These are phyloP conservation scores for Cephus rjabovi DNA, from an alignment of 2,888 invertebrate genomes.

Conservation along the genomic window DNA sequence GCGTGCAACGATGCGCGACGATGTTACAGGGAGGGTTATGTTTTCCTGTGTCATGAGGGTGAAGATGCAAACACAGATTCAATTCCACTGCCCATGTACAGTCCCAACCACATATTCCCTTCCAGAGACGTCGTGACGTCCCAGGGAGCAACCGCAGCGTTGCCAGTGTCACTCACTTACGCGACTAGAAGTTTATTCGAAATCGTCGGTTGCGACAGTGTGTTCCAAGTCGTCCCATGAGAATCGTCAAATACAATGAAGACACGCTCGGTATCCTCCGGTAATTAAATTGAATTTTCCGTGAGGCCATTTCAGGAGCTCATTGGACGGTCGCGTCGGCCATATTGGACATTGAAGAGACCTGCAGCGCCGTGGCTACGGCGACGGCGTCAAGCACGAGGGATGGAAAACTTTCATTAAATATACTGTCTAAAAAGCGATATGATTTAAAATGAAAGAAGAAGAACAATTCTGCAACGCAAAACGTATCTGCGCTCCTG, in stretches of 20 bases:
- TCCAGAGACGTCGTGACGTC: not conserved
- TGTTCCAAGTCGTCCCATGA: not conserved
- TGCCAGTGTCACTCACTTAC: conserved; percentile 12
- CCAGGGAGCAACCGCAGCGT: conserved; percentile 11
- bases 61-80: conserved; percentile 51
- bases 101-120: not conserved
- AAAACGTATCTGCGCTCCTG: conserved; percentile 37
- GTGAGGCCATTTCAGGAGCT: not conserved
- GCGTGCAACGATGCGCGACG: conserved; percentile 47
- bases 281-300: not conserved
- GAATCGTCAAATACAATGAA: not conserved
- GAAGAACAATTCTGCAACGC: conserved; percentile 43
- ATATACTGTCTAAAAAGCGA: not conserved
- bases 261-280: not conserved
- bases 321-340: not conserved
- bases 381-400: not conserved
- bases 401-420: not conserved
- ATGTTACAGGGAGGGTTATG: conserved; percentile 46
- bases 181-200: not conserved
- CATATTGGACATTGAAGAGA: not conserved
- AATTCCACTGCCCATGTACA: conserved; percentile 27
- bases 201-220: not conserved
- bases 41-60: conserved; percentile 52
- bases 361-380: not conserved
- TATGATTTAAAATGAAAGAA: conserved; percentile 33